Base-by-base conservation (phyloP, 2,797 vertebrate species). In the Pseudochaenichthys georgianus region DNA sequence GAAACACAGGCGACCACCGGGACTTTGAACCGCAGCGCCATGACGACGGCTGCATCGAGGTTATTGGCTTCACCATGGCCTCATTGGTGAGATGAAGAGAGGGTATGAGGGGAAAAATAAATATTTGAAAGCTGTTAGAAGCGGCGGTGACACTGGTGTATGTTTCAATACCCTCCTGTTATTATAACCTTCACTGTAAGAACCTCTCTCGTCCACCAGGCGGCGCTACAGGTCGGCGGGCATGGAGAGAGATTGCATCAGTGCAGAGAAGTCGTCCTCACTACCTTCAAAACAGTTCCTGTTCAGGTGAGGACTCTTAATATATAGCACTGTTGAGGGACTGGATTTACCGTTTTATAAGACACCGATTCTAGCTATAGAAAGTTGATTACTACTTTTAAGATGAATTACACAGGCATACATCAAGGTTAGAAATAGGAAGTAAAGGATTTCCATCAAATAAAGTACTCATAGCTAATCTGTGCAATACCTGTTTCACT, bases 21-120 rank as follows among this genome's bases (percentile, higher is more conserved):
- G 98, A 99, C 88, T 99, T 99, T 69, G 98, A 99, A 73, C 98
- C 98, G n/a, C 98, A 99, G 90, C 95, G 98, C 1, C 98, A 99
- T 0, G 98, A 99, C 23, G 98, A 99, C 48, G 98, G 98, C 87
- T 99, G 97, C 89, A 99, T 99, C 16, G 98, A 99, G 90, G 98
- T 99, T 46, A 99, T 99, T 9, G 98, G 98, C 45, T 99, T 99
- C 92, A 99, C 98, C 54, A 96, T 99, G 98, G 97, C 98, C 34
- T 99, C 98, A 0, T 92, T 99, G 97, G 98, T 99, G 88, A 96
- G 96, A 84, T 34, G n/a, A 41, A 28, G 0, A 15, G 17, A 2
- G 2, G 6, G 16, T 15, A 3, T 7, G 38, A 62, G 1, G 2
- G 2, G 11, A 1, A 5, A 15, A n/a, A 63, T 48, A 13, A 48